A percentile compares a stretch with the other conserved stretches of the same genome.
Evolutionary conservation across 2,888 invertebrate species (phyloP).

Genomic region (Punctoribates punctum): DNA sequence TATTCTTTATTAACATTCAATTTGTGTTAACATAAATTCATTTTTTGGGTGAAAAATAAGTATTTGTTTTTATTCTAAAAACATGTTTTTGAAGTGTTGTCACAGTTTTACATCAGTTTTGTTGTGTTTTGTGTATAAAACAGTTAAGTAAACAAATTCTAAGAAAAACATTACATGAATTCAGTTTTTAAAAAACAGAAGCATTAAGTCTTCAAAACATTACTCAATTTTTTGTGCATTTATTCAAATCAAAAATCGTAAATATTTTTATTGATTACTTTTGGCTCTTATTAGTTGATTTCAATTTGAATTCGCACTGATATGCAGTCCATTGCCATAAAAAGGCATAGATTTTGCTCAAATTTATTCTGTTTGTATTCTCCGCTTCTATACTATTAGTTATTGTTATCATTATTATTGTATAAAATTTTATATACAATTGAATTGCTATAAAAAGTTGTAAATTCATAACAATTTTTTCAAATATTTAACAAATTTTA

Average conservation of each 20-base stretch:
- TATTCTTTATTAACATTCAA: not conserved
- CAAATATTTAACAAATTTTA: not conserved
- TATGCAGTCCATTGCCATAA: not conserved
- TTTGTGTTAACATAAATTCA: not conserved
- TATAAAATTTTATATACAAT: not conserved
- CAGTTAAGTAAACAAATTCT: not conserved
- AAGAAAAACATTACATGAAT: constrained; percentile 5
- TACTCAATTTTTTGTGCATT: not conserved
- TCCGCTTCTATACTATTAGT: not conserved
- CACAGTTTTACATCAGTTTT: not conserved
- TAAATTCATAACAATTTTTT: not conserved
- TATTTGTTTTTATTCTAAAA: not conserved
- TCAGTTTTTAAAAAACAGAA: not conserved
- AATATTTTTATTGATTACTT: not conserved
- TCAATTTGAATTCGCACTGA: not conserved
- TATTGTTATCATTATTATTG: not conserved
- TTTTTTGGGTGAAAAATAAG: no score
- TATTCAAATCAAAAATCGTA: not conserved
- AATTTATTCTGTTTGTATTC: no score
- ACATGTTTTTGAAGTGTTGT: not conserved
- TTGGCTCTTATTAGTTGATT: not conserved
- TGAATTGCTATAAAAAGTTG: not conserved
- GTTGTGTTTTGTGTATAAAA: constrained; percentile 8
- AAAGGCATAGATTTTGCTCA: not conserved
- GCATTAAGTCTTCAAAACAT: not conserved